These are phyloP conservation scores for Octomys mimax DNA, from an alignment of 2,797 vertebrate genomes.

Conservation along the genomic window DNA sequence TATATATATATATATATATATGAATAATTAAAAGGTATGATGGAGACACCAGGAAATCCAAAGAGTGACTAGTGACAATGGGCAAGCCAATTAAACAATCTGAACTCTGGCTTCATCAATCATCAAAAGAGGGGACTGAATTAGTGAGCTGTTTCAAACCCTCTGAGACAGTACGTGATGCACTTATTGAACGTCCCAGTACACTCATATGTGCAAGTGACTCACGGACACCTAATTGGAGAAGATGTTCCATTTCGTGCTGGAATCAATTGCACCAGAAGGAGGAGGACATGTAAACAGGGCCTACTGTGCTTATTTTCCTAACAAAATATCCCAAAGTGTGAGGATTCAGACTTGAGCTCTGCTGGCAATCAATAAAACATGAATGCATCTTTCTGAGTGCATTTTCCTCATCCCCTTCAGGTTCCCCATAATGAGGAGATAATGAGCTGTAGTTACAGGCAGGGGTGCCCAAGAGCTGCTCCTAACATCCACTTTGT, in stretches of 20 bases:
- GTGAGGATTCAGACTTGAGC: slow-evolving; percentile 67
- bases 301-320: slow-evolving; percentile 73
- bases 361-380: slow-evolving; percentile 80
- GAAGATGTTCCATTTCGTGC: slow-evolving; percentile 68
- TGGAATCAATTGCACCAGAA: slow-evolving; percentile 63
- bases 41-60: background rate
- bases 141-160: background rate
- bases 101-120: background rate
- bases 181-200: background rate
- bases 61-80: background rate
- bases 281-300: slow-evolving; percentile 76
- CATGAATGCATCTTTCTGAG: slow-evolving; percentile 57
- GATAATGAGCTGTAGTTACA: slow-evolving; percentile 81
- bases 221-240: slow-evolving; percentile 70
- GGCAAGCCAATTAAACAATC: slow-evolving; percentile 4
- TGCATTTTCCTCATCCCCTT: slow-evolving; percentile 61
- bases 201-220: background rate
- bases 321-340: slow-evolving; percentile 76
- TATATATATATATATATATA: accelerated
- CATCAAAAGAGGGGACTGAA: background rate
- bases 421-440: slow-evolving; percentile 80
- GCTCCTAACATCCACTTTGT: slow-evolving; percentile 71
- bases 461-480: slow-evolving; percentile 55
- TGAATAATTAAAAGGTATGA: background rate
- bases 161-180: background rate